Evolutionary conservation across 2,888 invertebrate genomes (phyloP), one percentile per base, ranked within the genome.

Genomic region (Heliconius hortense): DNA sequence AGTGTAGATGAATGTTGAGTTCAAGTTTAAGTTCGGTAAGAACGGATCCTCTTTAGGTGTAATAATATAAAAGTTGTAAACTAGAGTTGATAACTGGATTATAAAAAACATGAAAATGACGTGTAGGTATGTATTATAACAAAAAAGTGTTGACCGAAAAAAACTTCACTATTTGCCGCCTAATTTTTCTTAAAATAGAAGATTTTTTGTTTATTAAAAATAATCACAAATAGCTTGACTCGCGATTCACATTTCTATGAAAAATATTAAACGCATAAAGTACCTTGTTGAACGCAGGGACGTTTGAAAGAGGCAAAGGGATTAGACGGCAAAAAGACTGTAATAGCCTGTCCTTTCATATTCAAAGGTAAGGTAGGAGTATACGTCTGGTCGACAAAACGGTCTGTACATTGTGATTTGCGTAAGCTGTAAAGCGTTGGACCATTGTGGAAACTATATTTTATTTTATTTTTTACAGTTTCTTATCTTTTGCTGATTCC

Each of bases 281-380:
- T 71, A 74, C 70, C 74, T 70, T 28, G 59, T 73, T 76, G 69
- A 70, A 69, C 59, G 56, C 59, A 69, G 69, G 56, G n/a, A 53
- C 35, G 63, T 73, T 66, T 74, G 60, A 70, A 76, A 74, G 76
- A 70, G 70, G 73, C 53, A 59, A 70, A 74, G 59, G 74, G 70
- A 63, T 71, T 64, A 43, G 70, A 60, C 64, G 64, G 70, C 59
- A 76, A 64, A 76, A 74, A 73, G 73, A 70, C 48, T 76, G 69
- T 66, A 76, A 76, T 74, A 71, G 74, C n/a, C n/a, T n/a, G n/a
- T n/a, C 70, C 66, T 76, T 76, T 76, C 74, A 74, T 48, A 73
- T 73, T 70, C 70, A 73, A 59, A 76, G 28, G 66, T 5, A n/a
- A n/a, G n/a, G 18, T 53, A n/a, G n/a, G 10, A 59, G 74, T 76